These are phyloP conservation scores for Chaetorhynchus papuensis DNA, from an alignment of 2,113 vertebrate species.

Conservation along the genomic window DNA sequence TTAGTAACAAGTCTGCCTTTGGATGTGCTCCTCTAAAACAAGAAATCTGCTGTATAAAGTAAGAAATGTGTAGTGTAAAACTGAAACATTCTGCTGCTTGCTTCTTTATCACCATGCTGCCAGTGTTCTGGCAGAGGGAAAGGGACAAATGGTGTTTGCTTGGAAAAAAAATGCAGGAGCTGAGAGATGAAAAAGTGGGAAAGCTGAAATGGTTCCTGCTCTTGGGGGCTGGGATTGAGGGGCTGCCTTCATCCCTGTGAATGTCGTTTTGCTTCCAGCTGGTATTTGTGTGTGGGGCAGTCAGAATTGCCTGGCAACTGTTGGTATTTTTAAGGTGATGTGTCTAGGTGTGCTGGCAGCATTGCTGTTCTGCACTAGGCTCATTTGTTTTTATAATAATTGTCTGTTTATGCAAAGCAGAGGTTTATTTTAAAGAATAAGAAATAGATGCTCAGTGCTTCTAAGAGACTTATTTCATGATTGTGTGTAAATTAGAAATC, in stretches of 20 bases:
- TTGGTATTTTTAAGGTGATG: not conserved
- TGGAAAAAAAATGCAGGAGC: not conserved
- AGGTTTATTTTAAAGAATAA: not conserved
- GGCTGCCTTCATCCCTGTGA: not conserved
- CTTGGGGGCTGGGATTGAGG: not conserved
- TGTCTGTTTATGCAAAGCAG: not conserved
- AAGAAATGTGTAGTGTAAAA: not conserved
- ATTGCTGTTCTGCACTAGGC: not conserved
- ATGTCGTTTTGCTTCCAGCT: not conserved
- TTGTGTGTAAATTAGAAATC: not conserved
- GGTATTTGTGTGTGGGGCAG: rapidly evolving
- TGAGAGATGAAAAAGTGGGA: not conserved
- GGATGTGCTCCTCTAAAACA: not conserved
- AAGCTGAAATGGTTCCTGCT: not conserved
- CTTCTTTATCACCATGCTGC: not conserved
- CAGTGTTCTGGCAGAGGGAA: not conserved
- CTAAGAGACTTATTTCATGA: not conserved
- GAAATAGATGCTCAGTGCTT: not conserved
- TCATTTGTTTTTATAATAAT: not conserved
- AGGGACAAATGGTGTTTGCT: not conserved
- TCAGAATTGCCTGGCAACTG: not conserved
- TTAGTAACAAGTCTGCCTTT: not conserved
- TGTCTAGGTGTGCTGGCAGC: not conserved
- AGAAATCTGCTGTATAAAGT: not conserved
- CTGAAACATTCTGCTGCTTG: not conserved